Conservation (phyloP, 2,797 vertebrate species). For the Oophaga sylvatica region DNA sequence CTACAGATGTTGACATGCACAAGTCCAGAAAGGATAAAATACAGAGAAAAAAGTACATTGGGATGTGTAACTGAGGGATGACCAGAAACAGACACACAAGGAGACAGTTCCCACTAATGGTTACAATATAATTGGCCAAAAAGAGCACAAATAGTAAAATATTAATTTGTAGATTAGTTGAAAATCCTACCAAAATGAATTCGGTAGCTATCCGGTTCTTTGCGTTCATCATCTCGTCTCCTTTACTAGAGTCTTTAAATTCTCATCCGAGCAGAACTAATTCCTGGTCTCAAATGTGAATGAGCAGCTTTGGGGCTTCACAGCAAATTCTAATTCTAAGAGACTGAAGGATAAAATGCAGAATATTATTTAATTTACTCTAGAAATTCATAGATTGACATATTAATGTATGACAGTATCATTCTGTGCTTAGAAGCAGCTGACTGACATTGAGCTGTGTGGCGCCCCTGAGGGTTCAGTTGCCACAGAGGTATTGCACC, state of each 20-base stretch:
- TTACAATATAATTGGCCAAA: neutral
- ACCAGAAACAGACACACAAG: neutral
- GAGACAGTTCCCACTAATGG: neutral
- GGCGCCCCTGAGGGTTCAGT: too few species aligned
- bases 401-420: too few species aligned
- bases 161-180: neutral
- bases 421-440: too few species aligned
- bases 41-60: constrained; percentile 37
- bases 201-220: constrained; percentile 5
- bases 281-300: too few species aligned
- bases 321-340: too few species aligned
- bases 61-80: neutral
- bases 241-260: neutral
- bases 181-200: constrained; percentile 26
- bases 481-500: too few species aligned
- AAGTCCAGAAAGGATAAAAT: constrained; percentile 25
- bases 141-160: neutral
- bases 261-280: too few species aligned
- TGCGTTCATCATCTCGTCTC: neutral
- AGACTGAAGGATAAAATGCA: too few species aligned
- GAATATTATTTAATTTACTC: too few species aligned
- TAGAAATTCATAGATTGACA: too few species aligned
- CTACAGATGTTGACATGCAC: neutral
- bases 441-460: too few species aligned
- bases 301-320: too few species aligned